Evolutionary conservation across 2,797 vertebrate genomes (phyloP).

Genomic region (Cossypha caffra): DNA sequence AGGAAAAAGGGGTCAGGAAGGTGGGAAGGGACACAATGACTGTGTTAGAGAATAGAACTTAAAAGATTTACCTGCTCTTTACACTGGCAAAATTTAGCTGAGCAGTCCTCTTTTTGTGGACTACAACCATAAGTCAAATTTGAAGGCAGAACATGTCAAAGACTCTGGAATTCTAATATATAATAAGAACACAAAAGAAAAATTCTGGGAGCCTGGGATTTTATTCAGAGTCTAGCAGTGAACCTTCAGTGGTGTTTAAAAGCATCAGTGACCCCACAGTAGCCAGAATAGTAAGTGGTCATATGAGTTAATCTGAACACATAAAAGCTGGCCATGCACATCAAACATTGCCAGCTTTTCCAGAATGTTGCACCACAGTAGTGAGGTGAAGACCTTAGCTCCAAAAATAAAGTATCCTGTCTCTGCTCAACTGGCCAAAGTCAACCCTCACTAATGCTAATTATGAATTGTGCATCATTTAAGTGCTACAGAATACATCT

Average conservation of each 20-base stretch:
- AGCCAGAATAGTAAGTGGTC: neutral
- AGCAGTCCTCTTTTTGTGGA: neutral
- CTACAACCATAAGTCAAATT: neutral
- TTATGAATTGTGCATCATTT: neutral
- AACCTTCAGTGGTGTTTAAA: neutral
- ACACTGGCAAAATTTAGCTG: conserved; percentile 21
- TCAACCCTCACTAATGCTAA: neutral
- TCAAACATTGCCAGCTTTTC: neutral
- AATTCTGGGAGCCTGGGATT: neutral
- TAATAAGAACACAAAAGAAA: conserved; percentile 8
- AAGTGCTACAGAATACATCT: neutral
- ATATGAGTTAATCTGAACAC: neutral
- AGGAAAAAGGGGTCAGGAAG: neutral
- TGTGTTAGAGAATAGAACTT: neutral
- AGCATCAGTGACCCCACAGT: neutral
- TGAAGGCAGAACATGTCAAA: neutral
- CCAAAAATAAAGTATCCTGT: conserved; percentile 5
- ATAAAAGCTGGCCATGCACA: neutral
- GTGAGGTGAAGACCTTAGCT: neutral
- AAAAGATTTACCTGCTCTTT: neutral
- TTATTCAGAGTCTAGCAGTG: neutral
- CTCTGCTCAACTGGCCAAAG: neutral
- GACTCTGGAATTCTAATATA: neutral
- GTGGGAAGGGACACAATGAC: fast-evolving
- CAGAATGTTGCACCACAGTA: neutral